A percentile compares a stretch with the other conserved stretches of the same genome.
Evolutionary conservation across 2,888 invertebrate genomes (phyloP).

Genomic region (Drosophila histrio): DNA sequence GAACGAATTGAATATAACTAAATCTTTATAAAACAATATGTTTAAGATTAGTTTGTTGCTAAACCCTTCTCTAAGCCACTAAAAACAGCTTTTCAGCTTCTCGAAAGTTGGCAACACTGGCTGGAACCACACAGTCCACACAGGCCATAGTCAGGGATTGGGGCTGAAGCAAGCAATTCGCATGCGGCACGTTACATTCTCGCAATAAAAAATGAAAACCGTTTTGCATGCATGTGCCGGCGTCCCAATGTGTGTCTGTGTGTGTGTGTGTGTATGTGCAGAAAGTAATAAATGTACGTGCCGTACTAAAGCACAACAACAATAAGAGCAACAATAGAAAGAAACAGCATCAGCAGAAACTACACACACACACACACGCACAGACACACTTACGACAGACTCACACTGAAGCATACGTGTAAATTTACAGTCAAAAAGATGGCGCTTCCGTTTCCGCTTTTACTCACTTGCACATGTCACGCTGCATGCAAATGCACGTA

Average conservation of each 20-base stretch:
- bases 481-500: slow-evolving; percentile 68
- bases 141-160: slow-evolving; percentile 24
- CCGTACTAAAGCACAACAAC: slow-evolving; percentile 65
- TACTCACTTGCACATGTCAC: slow-evolving; percentile 56
- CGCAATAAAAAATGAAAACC: slow-evolving; percentile 78
- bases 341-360: slow-evolving; percentile 33
- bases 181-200: slow-evolving; percentile 78
- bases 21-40: no score
- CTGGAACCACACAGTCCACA: slow-evolving; percentile 11
- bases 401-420: slow-evolving; percentile 58
- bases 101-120: no score
- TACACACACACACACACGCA: slow-evolving; percentile 12
- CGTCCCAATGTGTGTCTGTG: slow-evolving; percentile 28
- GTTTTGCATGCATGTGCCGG: slow-evolving; percentile 74
- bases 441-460: slow-evolving; percentile 62
- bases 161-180: slow-evolving; percentile 71
- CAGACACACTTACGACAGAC: neutral
- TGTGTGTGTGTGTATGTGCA: slow-evolving; percentile 35
- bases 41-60: no score
- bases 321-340: slow-evolving; percentile 24
- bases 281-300: slow-evolving; percentile 82
- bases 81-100: no score
- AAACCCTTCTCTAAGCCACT: no score
- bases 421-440: slow-evolving; percentile 69
- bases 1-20: no score